Evolutionary conservation across 1,140 invertebrate species (phyloP), one percentile per base, ranked within the genome.

Genomic region (Oncopodura yosiiana): DNA sequence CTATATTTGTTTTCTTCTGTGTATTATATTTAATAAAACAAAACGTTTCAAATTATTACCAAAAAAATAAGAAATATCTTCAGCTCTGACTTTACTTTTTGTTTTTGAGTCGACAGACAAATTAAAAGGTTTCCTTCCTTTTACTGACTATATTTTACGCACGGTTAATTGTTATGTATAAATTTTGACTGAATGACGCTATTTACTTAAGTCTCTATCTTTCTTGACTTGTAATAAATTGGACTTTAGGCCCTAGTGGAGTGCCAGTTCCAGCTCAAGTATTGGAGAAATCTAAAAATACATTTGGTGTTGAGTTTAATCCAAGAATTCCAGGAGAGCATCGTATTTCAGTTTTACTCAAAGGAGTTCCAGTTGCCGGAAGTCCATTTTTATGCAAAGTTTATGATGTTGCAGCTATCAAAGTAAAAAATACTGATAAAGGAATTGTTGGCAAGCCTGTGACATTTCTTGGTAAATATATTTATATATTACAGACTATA

Each of bases 331-430:
- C 87, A 46, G 91, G 91, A 34, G 92, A 96, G 69, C 90, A 96
- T 70, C 80, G 84, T 58, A 87, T 94, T 55, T 81, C 84, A 65
- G 84, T 94, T 32, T 54, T 65, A n/a, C 69, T 72, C 30, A 66
- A 64, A 30, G 69, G 66, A 23, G 66, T 63, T 45, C 67, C 67
- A 23, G 84, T 91, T 44, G 80, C 81, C 23, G 88, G 87, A 29
- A 91, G 87, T 66, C 91, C 91, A 5, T 94, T 94, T 72, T 81
- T 85, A 59, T 87, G 88, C 60, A 94, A 94, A 76, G 89, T 94
- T 12, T 95, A 95, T 69, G 92, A 96, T 69, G 88, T 94, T 1
- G 80, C 82, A 53, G 89, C 90, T 49, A 97, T 98, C 59, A 86
- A 86, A 75, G 91, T 98, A 2, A 90, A 90, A 69, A 86, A 92